Evolutionary conservation across 2,888 invertebrate genomes (phyloP).

Genomic region (Andricus curvator): DNA sequence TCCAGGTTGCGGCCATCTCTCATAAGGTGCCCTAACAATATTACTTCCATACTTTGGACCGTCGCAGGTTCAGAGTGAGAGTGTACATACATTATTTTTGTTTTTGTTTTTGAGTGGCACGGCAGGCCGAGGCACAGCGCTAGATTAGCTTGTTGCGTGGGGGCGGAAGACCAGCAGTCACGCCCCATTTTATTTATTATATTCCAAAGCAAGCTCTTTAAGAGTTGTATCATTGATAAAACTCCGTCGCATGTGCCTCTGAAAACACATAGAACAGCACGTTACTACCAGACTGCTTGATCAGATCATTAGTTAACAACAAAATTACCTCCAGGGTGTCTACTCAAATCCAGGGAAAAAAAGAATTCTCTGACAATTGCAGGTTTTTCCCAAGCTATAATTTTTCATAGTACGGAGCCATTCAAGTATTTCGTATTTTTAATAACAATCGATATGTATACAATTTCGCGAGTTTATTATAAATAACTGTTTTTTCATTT

Average conservation of each 20-base stretch:
- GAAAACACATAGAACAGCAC: conserved; percentile 78
- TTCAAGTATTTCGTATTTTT: too few species aligned
- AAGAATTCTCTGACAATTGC: too few species aligned
- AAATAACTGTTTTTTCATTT: too few species aligned
- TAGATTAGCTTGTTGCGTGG: conserved; percentile 72
- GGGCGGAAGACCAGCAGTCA: conserved; percentile 74
- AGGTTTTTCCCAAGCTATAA: too few species aligned
- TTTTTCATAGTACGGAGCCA: too few species aligned
- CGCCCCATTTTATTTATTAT: conserved; percentile 70
- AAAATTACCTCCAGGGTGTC: not conserved
- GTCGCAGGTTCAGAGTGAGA: conserved; percentile 77
- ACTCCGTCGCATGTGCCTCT: conserved; percentile 78
- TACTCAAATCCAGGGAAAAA: too few species aligned
- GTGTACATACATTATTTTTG: conserved; percentile 64
- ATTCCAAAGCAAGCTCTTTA: conserved; percentile 76
- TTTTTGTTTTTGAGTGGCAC: conserved; percentile 74
- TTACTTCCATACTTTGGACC: conserved; percentile 77
- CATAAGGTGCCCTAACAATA: conserved; percentile 67
- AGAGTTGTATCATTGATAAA: conserved; percentile 77
- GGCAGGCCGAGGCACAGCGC: conserved; percentile 77
- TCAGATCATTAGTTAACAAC: conserved; percentile 44
- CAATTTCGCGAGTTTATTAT: too few species aligned
- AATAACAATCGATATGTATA: too few species aligned
- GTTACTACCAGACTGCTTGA: conserved; percentile 76
- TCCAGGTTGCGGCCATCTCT: conserved; percentile 59